These are phyloP conservation scores for Microtus montanus DNA, from an alignment of 2,113 vertebrate species.

Conservation along the genomic window DNA sequence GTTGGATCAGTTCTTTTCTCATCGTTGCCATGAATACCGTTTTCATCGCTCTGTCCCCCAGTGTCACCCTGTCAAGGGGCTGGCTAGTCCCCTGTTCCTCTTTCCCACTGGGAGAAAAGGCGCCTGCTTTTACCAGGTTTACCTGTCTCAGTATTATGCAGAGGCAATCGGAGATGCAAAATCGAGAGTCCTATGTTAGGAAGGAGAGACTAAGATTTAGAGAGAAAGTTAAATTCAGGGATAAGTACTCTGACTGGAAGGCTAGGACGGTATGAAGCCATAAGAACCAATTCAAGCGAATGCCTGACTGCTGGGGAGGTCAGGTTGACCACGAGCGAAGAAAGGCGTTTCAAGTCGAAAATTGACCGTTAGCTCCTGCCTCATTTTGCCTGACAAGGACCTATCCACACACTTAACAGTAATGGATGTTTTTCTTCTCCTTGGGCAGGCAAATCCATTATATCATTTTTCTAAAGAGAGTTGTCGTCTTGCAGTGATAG, in stretches of 20 bases:
- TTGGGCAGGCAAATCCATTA: constrained; percentile 37
- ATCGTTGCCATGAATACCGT: background rate
- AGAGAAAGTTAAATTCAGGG: constrained; percentile 39
- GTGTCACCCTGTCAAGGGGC: background rate
- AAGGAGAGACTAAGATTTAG: background rate
- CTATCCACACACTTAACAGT: constrained; percentile 54
- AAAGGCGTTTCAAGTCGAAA: constrained; percentile 60
- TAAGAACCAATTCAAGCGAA: constrained; percentile 26
- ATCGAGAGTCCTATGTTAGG: background rate
- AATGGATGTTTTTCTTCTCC: constrained; percentile 42
- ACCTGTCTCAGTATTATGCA: background rate
- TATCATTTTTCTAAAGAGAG: constrained; percentile 58
- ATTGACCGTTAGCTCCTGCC: constrained; percentile 43
- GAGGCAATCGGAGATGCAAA: background rate
- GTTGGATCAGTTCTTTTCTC: background rate
- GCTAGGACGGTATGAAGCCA: constrained; percentile 21
- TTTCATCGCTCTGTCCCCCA: background rate
- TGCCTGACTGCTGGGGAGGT: background rate
- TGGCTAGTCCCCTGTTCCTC: background rate
- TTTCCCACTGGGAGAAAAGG: background rate
- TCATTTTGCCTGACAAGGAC: constrained; percentile 60
- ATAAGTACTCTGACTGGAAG: background rate
- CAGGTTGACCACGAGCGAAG: constrained; percentile 41
- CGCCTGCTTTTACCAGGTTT: background rate
- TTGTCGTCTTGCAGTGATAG: constrained; percentile 37